Evolutionary conservation across 2,888 invertebrate species (phyloP).

Genomic region (Drosophila paucipuncta): DNA sequence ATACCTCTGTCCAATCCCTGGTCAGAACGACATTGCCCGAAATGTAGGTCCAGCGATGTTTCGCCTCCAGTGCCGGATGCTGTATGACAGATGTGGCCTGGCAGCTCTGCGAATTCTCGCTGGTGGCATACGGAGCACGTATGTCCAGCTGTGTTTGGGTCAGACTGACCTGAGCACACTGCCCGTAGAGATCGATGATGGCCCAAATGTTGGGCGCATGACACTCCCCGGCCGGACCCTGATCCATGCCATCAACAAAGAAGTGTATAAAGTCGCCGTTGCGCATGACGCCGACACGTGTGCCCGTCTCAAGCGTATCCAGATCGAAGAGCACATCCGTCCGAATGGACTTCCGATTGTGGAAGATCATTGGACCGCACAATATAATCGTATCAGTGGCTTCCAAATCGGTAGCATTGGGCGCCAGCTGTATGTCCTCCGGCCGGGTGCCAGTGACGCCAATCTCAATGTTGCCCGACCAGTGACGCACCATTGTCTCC

Average conservation of each 20-base stretch:
- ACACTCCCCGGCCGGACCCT: constrained; percentile 93
- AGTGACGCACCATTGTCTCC: constrained; percentile 95
- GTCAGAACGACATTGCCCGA: constrained; percentile 84
- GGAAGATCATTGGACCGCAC: constrained; percentile 96
- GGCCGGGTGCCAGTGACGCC: constrained; percentile 96
- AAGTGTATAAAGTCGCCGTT: constrained; percentile 94
- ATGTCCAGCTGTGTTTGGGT: constrained; percentile 81
- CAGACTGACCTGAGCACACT: constrained; percentile 94
- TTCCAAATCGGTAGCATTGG: constrained; percentile 96
- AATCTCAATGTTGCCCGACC: constrained; percentile 96
- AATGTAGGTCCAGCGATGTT: constrained; percentile 85
- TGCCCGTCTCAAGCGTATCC: constrained; percentile 92
- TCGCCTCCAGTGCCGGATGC: constrained; percentile 86
- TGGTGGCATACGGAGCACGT: constrained; percentile 85
- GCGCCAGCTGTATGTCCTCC: constrained; percentile 94
- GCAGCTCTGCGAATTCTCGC: constrained; percentile 87
- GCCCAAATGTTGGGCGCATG: constrained; percentile 94
- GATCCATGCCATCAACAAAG: constrained; percentile 94
- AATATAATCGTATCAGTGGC: constrained; percentile 96
- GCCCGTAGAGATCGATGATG: constrained; percentile 97
- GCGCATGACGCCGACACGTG: constrained; percentile 94
- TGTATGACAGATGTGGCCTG: constrained; percentile 87
- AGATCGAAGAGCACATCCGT: constrained; percentile 95
- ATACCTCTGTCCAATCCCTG: constrained; percentile 85
- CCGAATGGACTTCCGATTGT: constrained; percentile 92